Evolutionary conservation across 1,140 invertebrate genomes (phyloP).

Genomic region (Drosophila lowei): DNA sequence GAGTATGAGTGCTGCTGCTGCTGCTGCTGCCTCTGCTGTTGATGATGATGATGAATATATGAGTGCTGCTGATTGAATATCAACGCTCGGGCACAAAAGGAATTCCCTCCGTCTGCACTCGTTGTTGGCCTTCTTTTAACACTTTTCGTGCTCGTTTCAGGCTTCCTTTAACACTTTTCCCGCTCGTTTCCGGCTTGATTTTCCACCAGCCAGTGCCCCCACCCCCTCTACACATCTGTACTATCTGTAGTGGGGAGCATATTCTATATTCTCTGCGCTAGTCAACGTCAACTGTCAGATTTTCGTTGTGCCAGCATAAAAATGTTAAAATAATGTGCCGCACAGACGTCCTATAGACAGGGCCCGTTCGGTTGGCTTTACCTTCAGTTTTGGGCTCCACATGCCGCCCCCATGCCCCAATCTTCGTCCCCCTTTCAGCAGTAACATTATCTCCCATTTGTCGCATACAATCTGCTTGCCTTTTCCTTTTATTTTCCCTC

Average conservation of each 20-base stretch:
- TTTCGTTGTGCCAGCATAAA: conserved; percentile 80
- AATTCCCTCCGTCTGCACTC: conserved; percentile 25
- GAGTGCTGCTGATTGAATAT: conserved; percentile 75
- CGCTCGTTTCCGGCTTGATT: conserved; percentile 67
- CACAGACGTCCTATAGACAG: conserved; percentile 54
- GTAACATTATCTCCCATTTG: conserved; percentile 80
- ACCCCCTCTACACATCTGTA: conserved; percentile 10
- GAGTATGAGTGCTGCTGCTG: background rate
- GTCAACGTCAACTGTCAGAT: conserved; percentile 74
- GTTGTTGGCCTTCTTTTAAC: conserved; percentile 39
- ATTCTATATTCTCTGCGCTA: conserved; percentile 64
- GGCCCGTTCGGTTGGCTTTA: conserved; percentile 43
- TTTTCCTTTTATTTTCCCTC: conserved; percentile 38
- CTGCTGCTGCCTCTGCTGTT: background rate
- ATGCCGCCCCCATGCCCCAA: conserved; percentile 21
- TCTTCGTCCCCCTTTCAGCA: conserved; percentile 43
- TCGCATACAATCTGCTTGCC: conserved; percentile 78
- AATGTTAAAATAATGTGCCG: conserved; percentile 80
- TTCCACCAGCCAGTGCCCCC: conserved; percentile 15
- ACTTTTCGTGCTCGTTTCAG: conserved; percentile 58
- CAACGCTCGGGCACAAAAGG: conserved; percentile 51
- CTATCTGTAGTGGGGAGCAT: conserved; percentile 55
- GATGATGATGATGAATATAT: conserved; percentile 69
- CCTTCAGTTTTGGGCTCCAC: conserved; percentile 23
- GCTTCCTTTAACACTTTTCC: conserved; percentile 69